These are phyloP conservation scores for Celastrina argiolus DNA, from an alignment of 2,888 invertebrate genomes.

Conservation along the genomic window DNA sequence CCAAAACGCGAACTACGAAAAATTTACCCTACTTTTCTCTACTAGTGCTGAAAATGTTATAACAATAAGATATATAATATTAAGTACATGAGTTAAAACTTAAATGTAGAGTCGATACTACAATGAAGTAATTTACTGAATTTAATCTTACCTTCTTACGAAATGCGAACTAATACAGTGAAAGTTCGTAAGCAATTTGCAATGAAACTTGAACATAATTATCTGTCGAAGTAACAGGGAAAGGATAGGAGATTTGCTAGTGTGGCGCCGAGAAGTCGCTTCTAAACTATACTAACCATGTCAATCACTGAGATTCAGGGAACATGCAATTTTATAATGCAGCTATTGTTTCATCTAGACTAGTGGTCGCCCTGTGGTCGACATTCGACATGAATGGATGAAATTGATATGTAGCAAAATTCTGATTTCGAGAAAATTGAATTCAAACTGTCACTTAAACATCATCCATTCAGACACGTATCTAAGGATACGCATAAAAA, in stretches of 20 bases:
- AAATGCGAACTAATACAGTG: background rate
- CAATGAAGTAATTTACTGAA: background rate
- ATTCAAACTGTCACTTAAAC: too few relatives aligned
- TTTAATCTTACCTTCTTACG: background rate
- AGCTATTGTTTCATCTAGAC: background rate
- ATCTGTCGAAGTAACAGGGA: conserved; percentile 18
- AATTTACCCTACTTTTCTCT: too few relatives aligned
- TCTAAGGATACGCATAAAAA: too few relatives aligned
- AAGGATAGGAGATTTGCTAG: conserved; percentile 7
- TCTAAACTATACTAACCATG: background rate
- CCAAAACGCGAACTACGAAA: too few relatives aligned
- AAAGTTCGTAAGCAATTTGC: conserved; percentile 18
- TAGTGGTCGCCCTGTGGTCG: background rate
- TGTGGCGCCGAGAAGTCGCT: conserved; percentile 6
- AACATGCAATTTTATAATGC: background rate
- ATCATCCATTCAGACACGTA: too few relatives aligned
- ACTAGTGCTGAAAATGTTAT: too few relatives aligned
- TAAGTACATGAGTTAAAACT: background rate
- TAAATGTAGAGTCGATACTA: background rate
- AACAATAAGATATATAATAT: background rate
- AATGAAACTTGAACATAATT: conserved; percentile 15
- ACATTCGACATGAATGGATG: too few relatives aligned
- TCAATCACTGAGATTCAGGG: background rate
- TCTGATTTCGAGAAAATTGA: too few relatives aligned
- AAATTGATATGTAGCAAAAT: too few relatives aligned